These are phyloP conservation scores for Drosophila erecta DNA, from an alignment of 1,140 invertebrate genomes.

Conservation along the genomic window DNA sequence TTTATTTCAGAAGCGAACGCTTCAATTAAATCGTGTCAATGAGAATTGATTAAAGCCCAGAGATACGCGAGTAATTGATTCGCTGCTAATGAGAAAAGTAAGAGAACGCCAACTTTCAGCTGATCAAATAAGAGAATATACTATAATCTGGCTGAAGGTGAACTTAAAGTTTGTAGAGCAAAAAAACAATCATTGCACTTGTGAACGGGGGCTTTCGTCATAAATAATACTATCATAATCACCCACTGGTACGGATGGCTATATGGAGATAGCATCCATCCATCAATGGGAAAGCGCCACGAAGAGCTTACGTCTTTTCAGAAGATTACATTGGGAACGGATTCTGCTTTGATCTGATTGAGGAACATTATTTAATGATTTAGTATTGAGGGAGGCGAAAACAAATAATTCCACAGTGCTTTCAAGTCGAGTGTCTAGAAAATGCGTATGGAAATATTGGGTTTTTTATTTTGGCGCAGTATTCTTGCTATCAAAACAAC, in stretches of 20 bases:
- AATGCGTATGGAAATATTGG: not conserved
- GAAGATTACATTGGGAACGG: not conserved
- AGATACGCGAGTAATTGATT: constrained; percentile 70
- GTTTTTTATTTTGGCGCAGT: not conserved
- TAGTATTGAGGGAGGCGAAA: not conserved
- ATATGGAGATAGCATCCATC: not conserved
- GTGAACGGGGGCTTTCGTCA: not conserved
- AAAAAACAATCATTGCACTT: not conserved
- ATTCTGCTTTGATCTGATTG: constrained; percentile 5
- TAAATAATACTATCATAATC: constrained; percentile 23
- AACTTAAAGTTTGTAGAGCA: constrained; percentile 5
- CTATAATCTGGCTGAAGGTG: not conserved
- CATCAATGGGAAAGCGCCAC: not conserved
- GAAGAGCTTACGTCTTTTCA: not conserved
- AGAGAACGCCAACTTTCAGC: constrained; percentile 20
- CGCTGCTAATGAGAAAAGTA: constrained; percentile 33
- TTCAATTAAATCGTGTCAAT: constrained; percentile 80
- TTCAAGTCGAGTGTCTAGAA: not conserved
- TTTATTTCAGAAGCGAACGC: constrained; percentile 43
- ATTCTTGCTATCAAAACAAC: too few species aligned
- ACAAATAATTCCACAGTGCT: not conserved
- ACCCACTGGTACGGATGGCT: not conserved
- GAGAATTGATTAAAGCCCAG: constrained; percentile 70
- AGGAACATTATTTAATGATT: not conserved
- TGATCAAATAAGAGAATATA: constrained; percentile 30